These are phyloP conservation scores for Hydrocynus forskahlii DNA, from an alignment of 2,797 vertebrate species.

Conservation along the genomic window DNA sequence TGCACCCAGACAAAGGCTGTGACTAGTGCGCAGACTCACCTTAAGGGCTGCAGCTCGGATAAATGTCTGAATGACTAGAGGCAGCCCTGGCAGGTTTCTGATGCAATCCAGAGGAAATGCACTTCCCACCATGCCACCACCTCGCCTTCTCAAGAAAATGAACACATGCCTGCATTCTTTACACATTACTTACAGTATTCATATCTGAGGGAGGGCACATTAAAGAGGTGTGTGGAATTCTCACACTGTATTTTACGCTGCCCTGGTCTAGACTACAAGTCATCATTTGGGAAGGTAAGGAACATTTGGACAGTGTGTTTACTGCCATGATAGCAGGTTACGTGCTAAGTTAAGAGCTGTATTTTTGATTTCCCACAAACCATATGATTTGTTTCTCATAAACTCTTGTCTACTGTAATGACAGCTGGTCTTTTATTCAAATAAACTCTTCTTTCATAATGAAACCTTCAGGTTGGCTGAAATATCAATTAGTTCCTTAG, in stretches of 20 bases:
- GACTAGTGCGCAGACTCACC: constrained; percentile 54
- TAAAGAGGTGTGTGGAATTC: constrained; percentile 37
- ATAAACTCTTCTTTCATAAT: background rate
- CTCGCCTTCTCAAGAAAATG: constrained; percentile 34
- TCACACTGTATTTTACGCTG: background rate
- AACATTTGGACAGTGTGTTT: constrained; percentile 10
- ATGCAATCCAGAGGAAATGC: constrained; percentile 67
- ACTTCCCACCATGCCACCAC: constrained; percentile 28
- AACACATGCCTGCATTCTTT: constrained; percentile 55
- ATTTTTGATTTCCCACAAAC: background rate
- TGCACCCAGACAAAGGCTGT: constrained; percentile 9
- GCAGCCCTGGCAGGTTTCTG: constrained; percentile 57
- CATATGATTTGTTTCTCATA: no score
- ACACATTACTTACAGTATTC: constrained; percentile 37
- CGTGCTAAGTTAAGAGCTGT: background rate
- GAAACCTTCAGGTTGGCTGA: background rate
- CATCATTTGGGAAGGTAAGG: background rate
- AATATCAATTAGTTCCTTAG: no score
- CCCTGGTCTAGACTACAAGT: background rate
- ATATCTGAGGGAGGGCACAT: constrained; percentile 52
- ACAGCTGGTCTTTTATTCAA: background rate
- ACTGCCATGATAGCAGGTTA: background rate
- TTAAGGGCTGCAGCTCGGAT: constrained; percentile 52
- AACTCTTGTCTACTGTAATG: no score
- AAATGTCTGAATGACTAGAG: constrained; percentile 61